Percentiles rank a stretch among this genome's conserved stretches.
Conservation (phyloP, 2,113 vertebrate species). For the Semnornis frantzii region DNA sequence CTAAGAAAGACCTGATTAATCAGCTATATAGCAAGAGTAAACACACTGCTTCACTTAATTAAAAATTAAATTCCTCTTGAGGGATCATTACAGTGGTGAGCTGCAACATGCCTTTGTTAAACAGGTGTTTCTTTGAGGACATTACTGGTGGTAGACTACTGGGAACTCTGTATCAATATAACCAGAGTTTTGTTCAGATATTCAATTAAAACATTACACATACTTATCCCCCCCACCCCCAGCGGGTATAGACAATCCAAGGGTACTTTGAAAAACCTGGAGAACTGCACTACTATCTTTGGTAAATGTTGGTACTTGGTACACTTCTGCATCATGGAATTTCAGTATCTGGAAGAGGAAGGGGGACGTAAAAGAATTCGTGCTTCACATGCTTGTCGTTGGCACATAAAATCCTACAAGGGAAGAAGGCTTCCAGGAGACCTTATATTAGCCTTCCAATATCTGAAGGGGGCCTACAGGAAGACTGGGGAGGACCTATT, state of each 20-base stretch:
- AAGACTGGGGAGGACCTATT: no score
- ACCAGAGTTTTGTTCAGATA: conserved; percentile 45
- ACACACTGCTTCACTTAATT: conserved; percentile 76
- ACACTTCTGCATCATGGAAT: background rate
- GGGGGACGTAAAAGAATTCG: background rate
- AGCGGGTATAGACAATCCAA: background rate
- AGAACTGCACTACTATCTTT: background rate
- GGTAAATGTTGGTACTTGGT: background rate
- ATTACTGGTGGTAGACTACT: background rate
- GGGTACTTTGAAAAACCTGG: background rate
- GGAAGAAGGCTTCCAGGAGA: background rate
- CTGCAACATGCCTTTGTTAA: conserved; percentile 34
- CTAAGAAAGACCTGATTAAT: conserved; percentile 71
- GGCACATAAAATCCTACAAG: background rate
- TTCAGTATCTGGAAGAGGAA: background rate
- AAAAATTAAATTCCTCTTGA: conserved; percentile 79
- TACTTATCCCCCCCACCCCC: background rate
- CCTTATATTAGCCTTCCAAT: no score
- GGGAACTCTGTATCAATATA: conserved; percentile 30
- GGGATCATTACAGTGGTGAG: conserved; percentile 56
- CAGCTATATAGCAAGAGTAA: conserved; percentile 70
- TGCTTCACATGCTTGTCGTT: background rate
- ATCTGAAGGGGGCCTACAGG: no score
- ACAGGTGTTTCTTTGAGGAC: conserved; percentile 61
- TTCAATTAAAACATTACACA: background rate